phyloP scores from a whole-genome alignment of 2,113 vertebrate species.

The Pseudorhombus dupliciocellatus region DNA sequence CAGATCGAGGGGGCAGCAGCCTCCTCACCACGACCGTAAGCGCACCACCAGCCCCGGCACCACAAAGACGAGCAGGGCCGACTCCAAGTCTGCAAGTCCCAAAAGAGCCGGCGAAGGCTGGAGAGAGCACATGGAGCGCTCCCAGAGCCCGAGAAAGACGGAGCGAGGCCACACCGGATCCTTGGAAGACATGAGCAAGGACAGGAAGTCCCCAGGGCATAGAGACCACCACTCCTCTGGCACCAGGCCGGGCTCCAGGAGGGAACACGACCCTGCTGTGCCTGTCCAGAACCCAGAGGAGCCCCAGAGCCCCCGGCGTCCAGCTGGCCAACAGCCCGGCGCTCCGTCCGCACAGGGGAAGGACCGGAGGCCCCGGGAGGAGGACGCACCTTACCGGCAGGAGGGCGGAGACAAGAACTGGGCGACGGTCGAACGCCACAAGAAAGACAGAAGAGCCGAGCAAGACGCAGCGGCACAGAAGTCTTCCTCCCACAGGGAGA shows the following conservation, averaged over 20 bases:
- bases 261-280: constrained; percentile 63
- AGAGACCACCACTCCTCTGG: constrained; percentile 73
- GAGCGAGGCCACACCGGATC: constrained; percentile 56
- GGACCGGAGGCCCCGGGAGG: constrained; percentile 74
- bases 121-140: constrained; percentile 51
- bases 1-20: constrained; percentile 61
- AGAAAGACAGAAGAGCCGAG: constrained; percentile 62
- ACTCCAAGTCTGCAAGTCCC: constrained; percentile 78
- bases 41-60: constrained; percentile 71
- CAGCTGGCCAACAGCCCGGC: constrained; percentile 72
- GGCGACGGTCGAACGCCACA: constrained; percentile 58
- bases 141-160: constrained; percentile 72
- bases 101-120: constrained; percentile 56
- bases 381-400: constrained; percentile 55
- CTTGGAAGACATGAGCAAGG: constrained; percentile 59
- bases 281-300: constrained; percentile 49
- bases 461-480: constrained; percentile 54
- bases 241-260: constrained; percentile 78
- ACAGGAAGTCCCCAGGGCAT: constrained; percentile 53
- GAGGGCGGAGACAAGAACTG: constrained; percentile 54
- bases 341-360: constrained; percentile 48
- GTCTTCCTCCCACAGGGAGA: constrained; percentile 59
- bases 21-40: constrained; percentile 42
- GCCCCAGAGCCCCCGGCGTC: constrained; percentile 68
- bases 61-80: constrained; percentile 55